These are phyloP conservation scores for Capra hircus DNA, from an alignment of 2,113 vertebrate species.

Conservation along the genomic window DNA sequence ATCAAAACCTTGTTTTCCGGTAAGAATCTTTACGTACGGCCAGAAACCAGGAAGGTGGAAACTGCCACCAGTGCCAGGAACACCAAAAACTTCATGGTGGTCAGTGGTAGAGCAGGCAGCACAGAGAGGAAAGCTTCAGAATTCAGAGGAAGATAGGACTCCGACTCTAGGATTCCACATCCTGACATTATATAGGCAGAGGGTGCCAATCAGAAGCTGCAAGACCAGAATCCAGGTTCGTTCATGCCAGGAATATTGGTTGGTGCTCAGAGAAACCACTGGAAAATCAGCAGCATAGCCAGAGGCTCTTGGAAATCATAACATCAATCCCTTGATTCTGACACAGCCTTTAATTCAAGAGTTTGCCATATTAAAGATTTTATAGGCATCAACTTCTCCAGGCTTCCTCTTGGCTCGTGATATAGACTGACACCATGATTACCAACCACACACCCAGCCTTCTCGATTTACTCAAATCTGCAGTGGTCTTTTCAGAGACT, in stretches of 20 bases:
- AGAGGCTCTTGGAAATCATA: not conserved
- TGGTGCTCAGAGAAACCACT: not conserved
- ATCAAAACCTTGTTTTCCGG: not conserved
- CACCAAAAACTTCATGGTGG: not conserved
- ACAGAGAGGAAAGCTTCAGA: not conserved
- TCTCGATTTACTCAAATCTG: not conserved
- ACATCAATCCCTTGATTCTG: not conserved
- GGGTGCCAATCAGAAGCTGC: not conserved
- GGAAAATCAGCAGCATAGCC: not conserved
- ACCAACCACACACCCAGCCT: not conserved
- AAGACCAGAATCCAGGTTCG: not conserved
- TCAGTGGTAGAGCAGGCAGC: not conserved
- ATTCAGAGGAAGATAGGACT: not conserved
- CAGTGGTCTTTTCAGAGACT: not conserved
- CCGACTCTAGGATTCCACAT: not conserved
- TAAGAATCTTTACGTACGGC: not conserved
- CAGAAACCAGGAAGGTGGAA: not conserved
- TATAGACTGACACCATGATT: not conserved
- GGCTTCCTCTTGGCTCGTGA: not conserved
- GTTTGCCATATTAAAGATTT: not conserved
- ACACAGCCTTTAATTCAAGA: not conserved
- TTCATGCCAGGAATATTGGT: not conserved
- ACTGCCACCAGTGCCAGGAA: not conserved
- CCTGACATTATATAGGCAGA: not conserved
- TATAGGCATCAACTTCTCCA: not conserved